Evolutionary conservation across 2,888 invertebrate genomes (phyloP), one percentile per base, ranked within the genome.

Genomic region (Euspilapteryx auroguttella): DNA sequence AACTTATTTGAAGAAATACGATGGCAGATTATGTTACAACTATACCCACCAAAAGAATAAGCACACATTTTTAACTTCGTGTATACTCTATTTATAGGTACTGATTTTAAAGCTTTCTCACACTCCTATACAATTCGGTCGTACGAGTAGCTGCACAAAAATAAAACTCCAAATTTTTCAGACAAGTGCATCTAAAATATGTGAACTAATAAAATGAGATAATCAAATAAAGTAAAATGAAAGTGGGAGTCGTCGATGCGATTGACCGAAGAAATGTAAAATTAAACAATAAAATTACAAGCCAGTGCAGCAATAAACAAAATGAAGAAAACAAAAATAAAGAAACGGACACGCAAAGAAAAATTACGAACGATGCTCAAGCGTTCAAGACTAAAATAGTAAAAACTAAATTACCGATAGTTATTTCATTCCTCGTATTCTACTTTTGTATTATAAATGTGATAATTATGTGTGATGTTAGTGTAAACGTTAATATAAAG

Each of bases 391-490:
- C 69, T 73, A 71, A 73, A 57, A 49, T 30, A 26, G 25, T 29
- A 9, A 39, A 36, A 34, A 38, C 21, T 31, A 32, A 28, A 38
- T 34, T 52, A 37, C 45, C 65, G 38, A 35, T 42, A 29, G 39
- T 63, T 42, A 39, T 59, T 35, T 50, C 56, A 55, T 54, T 69
- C 49, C 50, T 71, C 32, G 37, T 68, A 40, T 56, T 63, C 36
- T 64, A 65, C 49, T 12, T 65, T 36, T 69, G 59, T 62, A 45
- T 68, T 52, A 42, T 63, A 44, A 69, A 73, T 68, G 68, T 73
- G 63, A 68, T 73, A 69, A 55, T 56, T 52, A 49, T 44, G 56
- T 73, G 73, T 68, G 66, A 71, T 66, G 66, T 52, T 62, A 71
- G 59, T 57, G 49, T 62, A 48, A 71, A 54, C 51, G 44, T 59